Percentiles rank a stretch among this genome's conserved stretches.
phyloP scores from a whole-genome alignment of 2,797 vertebrate genomes.

The Eospalax fontanierii region DNA sequence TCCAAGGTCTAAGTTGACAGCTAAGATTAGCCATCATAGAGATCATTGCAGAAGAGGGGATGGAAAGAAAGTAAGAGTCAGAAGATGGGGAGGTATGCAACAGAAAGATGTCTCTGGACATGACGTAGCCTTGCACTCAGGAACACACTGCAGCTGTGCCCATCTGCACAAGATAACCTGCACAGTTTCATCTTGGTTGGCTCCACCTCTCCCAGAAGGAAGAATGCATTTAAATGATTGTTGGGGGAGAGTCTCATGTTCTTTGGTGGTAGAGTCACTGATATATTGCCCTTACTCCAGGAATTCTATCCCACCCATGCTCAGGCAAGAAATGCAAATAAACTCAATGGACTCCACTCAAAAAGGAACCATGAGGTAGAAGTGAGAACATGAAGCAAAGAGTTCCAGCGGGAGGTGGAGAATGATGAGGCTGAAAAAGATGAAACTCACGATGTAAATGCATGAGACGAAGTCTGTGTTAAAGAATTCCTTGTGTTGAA shows the following conservation, averaged over 20 bases:
- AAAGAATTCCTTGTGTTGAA: neutral
- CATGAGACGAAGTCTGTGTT: neutral
- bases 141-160: neutral
- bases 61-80: neutral
- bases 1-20: too few species aligned
- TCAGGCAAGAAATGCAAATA: neutral
- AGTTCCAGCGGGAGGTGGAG: neutral
- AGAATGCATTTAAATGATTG: neutral
- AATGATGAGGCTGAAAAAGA: neutral
- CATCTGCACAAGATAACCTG: neutral
- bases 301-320: neutral
- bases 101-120: neutral
- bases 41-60: neutral
- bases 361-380: neutral
- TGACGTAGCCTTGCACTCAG: neutral
- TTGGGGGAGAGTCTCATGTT: neutral
- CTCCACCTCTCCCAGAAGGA: neutral
- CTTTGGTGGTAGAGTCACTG: neutral
- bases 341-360: neutral
- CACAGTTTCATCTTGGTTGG: neutral
- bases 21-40: neutral
- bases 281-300: neutral
- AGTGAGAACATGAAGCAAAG: neutral
- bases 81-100: neutral
- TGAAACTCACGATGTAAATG: neutral